Evolutionary conservation across 2,797 vertebrate species (phyloP), one percentile per base, ranked within the genome.

Genomic region (Rhinella marina): DNA sequence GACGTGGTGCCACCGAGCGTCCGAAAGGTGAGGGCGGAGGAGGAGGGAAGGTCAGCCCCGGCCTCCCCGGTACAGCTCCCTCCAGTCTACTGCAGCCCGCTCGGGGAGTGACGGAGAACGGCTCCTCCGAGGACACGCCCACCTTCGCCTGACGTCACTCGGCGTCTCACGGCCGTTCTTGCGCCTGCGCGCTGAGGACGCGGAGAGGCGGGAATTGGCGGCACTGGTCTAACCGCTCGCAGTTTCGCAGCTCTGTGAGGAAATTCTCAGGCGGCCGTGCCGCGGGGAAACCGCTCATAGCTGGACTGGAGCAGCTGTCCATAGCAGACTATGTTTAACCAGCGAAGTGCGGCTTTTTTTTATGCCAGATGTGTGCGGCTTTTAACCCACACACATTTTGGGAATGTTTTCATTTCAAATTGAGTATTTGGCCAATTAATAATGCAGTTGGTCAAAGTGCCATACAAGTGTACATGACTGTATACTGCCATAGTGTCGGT

Each of bases 61-160:
- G 56, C 62, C 79, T 82, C 80, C 81, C 84, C 84, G 52, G 84
- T 62, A 56, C 57, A 66, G 59, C 23, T 76, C 62, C 83, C 70
- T 66, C 78, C 83, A 21, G 27, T 13, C 27, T 54, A 25, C 62
- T 62, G 54, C 61, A 21, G 61, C 79, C 88, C 48, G 62, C 70
- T 75, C 84, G 84, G 52, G 84, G 61, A 77, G 73, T 89, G 88
- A 89, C 85, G 88, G 50, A 68, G 64, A 52, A 73, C 21, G 25
- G 29, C 72, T 12, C 25, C 61, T 23, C 12, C 77, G n/a, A 19
- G 50, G 61, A 77, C 80, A 83, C 88, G 88, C 88, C 88, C 88
- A 57, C 82, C 21, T 70, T 78, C 52, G 29, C 21, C 23, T 79
- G 72, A 86, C 88, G 84, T 86, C 84, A 86, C 70, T 14, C 27